Percentiles rank a stretch among this genome's conserved stretches.
These are phyloP conservation scores for Variabilichromis moorii DNA, from an alignment of 2,113 vertebrate genomes.

Conservation along the genomic window DNA sequence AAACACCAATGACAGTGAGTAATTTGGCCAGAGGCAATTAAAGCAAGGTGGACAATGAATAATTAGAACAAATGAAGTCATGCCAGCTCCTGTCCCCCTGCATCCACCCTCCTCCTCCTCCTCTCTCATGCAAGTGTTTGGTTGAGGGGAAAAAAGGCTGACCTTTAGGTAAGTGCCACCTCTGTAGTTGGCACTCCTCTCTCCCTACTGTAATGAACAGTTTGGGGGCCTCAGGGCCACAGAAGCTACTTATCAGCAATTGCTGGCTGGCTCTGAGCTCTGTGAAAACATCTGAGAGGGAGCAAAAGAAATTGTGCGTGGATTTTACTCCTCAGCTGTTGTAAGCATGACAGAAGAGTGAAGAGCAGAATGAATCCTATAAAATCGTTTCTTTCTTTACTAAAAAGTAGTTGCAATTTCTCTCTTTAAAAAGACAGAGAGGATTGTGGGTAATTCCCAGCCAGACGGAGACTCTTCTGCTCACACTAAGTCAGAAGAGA, in stretches of 20 bases:
- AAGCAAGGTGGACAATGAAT: slow-evolving; percentile 6
- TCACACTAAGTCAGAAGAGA: not conserved
- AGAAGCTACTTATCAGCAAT: slow-evolving; percentile 27
- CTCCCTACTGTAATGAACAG: slow-evolving; percentile 31
- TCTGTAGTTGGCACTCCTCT: slow-evolving; percentile 6
- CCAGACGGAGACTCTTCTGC: not conserved
- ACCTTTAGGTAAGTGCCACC: slow-evolving; percentile 49
- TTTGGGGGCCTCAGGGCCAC: slow-evolving; percentile 29
- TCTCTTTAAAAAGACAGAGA: not conserved
- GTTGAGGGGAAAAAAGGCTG: slow-evolving; percentile 23
- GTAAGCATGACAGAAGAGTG: not conserved
- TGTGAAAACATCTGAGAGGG: slow-evolving; percentile 9
- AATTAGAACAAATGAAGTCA: slow-evolving; percentile 3
- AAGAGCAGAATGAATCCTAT: not conserved
- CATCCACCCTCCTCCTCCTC: not conserved
- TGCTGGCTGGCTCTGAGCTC: slow-evolving; percentile 17
- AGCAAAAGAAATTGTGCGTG: not conserved
- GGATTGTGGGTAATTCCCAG: not conserved
- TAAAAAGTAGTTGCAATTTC: not conserved
- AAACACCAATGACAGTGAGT: slow-evolving; percentile 5
- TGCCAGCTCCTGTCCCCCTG: not conserved
- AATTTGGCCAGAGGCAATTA: slow-evolving; percentile 7
- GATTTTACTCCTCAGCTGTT: not conserved
- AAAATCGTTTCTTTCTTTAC: not conserved
- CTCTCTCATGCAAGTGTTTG: not conserved